Percentiles rank a stretch among this genome's conserved stretches.
phyloP scores from a whole-genome alignment of 92 coral and sea anemone species.

The Epizoanthus stellaris region DNA sequence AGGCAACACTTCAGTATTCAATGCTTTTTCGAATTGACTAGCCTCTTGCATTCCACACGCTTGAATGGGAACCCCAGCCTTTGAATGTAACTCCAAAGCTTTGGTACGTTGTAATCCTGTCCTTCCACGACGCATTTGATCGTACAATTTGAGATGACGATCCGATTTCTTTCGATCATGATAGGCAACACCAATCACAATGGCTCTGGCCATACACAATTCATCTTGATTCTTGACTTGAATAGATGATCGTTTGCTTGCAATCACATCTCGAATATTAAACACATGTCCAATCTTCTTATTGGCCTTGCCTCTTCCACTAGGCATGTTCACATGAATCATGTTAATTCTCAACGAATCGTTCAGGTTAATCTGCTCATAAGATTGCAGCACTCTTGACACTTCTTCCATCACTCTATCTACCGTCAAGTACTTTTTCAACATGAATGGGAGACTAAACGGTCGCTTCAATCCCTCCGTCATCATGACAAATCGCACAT shows the following conservation, averaged over 20 bases:
- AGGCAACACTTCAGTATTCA: too few species aligned
- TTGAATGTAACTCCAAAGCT: too few species aligned
- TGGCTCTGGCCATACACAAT: neutral
- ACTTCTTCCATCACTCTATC: too few species aligned
- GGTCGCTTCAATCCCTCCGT: too few species aligned
- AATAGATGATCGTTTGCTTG: neutral
- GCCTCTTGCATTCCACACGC: neutral
- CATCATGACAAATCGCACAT: constrained; percentile 8
- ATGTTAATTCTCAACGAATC: neutral
- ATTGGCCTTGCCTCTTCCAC: neutral
- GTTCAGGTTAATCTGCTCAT: neutral
- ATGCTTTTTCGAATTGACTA: too few species aligned
- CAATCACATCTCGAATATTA: neutral
- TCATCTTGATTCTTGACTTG: neutral
- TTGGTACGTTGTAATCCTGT: neutral
- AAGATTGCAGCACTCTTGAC: neutral
- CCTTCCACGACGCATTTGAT: too few species aligned
- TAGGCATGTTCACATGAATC: neutral
- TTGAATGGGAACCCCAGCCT: neutral
- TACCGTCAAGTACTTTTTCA: neutral
- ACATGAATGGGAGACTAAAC: neutral
- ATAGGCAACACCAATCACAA: neutral
- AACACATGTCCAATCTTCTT: neutral
- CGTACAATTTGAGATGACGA: neutral
- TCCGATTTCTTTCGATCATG: neutral